Conservation (phyloP, 1,140 invertebrate genomes). For the Penaeus chinensis region DNA sequence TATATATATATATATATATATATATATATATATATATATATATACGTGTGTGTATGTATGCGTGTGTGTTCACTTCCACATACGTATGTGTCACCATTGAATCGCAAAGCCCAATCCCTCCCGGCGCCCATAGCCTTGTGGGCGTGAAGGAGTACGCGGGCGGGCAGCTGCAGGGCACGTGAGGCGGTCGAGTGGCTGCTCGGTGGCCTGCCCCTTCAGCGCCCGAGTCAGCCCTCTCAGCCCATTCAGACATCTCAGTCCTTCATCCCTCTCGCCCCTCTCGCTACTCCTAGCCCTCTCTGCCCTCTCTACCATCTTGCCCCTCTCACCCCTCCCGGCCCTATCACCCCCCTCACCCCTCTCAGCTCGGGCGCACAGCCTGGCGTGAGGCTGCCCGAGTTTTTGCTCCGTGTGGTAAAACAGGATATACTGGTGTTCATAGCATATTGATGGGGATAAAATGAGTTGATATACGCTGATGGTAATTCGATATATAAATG, state of each 20-base stretch:
- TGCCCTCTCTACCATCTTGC: neutral
- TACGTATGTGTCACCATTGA: neutral
- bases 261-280: neutral
- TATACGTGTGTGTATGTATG: neutral
- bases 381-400: neutral
- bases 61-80: neutral
- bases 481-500: too few relatives aligned
- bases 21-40: constrained; percentile 1
- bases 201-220: too few relatives aligned
- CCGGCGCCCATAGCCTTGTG: neutral
- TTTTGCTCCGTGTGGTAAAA: too few relatives aligned
- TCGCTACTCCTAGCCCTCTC: neutral
- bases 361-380: neutral
- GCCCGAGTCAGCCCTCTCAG: too few relatives aligned
- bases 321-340: neutral
- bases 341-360: neutral
- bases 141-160: too few relatives aligned
- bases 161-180: too few relatives aligned
- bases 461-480: too few relatives aligned
- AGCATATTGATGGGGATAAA: too few relatives aligned
- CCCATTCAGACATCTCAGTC: neutral
- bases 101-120: neutral
- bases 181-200: too few relatives aligned
- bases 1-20: constrained; percentile 8
- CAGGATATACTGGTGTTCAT: too few relatives aligned